These are phyloP conservation scores for Neocrepidodera transversa DNA, from an alignment of 2,888 invertebrate genomes.

Conservation along the genomic window DNA sequence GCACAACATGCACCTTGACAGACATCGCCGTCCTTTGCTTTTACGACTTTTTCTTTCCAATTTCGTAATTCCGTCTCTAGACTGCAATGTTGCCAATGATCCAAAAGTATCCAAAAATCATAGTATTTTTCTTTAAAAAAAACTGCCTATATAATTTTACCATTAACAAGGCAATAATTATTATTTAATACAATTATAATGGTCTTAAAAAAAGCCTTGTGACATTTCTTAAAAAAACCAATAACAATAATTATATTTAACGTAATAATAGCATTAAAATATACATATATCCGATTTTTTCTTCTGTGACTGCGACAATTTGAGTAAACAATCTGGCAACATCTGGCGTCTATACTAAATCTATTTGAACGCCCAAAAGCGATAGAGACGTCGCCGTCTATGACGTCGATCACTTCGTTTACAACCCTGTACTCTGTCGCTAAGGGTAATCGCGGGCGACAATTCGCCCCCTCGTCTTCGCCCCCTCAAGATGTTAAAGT, in stretches of 20 bases:
- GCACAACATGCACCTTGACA: conserved; percentile 5
- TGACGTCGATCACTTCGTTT: conserved; percentile 34
- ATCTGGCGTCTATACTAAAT: not conserved
- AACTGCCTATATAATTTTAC: too few relatives aligned
- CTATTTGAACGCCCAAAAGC: conserved; percentile 22
- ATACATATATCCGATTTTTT: too few relatives aligned
- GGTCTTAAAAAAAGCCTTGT: too few relatives aligned
- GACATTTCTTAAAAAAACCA: too few relatives aligned
- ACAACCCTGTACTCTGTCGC: conserved; percentile 26
- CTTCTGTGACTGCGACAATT: too few relatives aligned
- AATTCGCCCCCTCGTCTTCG: not conserved
- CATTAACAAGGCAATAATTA: too few relatives aligned
- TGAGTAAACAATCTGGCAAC: conserved; percentile 7
- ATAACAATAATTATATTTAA: too few relatives aligned
- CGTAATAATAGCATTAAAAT: too few relatives aligned
- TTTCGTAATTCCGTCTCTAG: conserved; percentile 6
- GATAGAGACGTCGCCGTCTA: conserved; percentile 35
- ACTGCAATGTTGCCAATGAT: not conserved
- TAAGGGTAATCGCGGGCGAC: conserved; percentile 9
- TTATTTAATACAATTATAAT: too few relatives aligned
- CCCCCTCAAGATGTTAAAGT: conserved; percentile 15
- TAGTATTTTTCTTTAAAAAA: not conserved
- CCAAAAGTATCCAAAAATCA: too few relatives aligned
- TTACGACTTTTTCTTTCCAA: conserved; percentile 1
- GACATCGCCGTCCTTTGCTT: conserved; percentile 15